Conservation (phyloP, 2,888 invertebrate genomes). For the Andrena minutula region DNA sequence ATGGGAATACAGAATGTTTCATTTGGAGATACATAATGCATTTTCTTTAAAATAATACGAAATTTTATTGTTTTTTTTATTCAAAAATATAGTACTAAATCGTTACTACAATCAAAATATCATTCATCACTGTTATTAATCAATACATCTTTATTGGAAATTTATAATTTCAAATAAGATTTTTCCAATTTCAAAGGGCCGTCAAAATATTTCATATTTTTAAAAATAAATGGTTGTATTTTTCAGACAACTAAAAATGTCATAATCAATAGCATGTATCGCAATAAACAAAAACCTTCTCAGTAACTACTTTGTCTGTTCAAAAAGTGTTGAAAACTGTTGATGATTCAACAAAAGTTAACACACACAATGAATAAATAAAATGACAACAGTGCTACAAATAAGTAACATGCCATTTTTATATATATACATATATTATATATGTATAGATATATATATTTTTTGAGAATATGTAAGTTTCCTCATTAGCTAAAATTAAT, state of each 20-base stretch:
- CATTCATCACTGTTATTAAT: not conserved
- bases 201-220: not conserved
- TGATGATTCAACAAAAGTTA: conserved; percentile 30
- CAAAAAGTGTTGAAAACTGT: conserved; percentile 64
- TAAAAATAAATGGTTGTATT: not conserved
- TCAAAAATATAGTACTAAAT: not conserved
- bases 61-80: conserved; percentile 7
- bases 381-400: conserved; percentile 35
- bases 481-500: conserved; percentile 79
- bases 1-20: conserved; percentile 17
- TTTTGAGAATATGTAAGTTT: conserved; percentile 84
- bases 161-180: not conserved
- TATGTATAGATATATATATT: not conserved
- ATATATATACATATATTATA: not conserved
- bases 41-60: conserved; percentile 8
- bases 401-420: conserved; percentile 40
- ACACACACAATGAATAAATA: conserved; percentile 29
- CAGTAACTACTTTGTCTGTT: conserved; percentile 11
- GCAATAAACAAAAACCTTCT: conserved; percentile 9
- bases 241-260: not conserved
- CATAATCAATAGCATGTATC: not conserved
- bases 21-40: conserved; percentile 9
- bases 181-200: not conserved
- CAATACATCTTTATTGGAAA: not conserved
- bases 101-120: not conserved